Evolutionary conservation across 2,113 vertebrate genomes (phyloP).

Genomic region (Azemiops feae): DNA sequence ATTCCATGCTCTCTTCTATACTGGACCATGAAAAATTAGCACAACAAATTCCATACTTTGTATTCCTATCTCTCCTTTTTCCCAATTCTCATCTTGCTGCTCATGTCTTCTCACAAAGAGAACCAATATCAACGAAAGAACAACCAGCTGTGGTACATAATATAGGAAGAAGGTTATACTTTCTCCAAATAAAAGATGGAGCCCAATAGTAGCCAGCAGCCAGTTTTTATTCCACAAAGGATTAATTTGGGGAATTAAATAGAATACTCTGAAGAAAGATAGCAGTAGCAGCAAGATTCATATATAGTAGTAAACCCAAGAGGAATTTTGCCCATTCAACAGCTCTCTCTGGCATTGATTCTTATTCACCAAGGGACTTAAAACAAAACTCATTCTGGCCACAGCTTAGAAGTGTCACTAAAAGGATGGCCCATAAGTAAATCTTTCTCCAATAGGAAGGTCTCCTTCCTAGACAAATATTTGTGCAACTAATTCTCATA

Average conservation of each 20-base stretch:
- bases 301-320: not conserved
- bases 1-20: not conserved
- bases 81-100: not conserved
- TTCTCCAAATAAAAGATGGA: not conserved
- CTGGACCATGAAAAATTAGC: not conserved
- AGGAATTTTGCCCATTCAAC: not conserved
- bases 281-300: not conserved
- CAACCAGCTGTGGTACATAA: too few relatives aligned
- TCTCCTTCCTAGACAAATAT: not conserved
- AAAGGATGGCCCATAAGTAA: not conserved
- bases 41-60: not conserved
- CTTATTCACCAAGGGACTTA: too few relatives aligned
- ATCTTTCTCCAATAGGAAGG: not conserved
- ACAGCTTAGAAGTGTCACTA: not conserved
- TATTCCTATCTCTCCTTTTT: not conserved
- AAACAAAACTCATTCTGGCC: too few relatives aligned
- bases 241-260: not conserved
- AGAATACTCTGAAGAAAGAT: not conserved
- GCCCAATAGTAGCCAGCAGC: not conserved
- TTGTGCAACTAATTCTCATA: not conserved
- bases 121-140: too few relatives aligned
- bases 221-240: too few relatives aligned
- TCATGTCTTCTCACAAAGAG: not conserved
- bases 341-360: not conserved
- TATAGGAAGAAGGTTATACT: not conserved